phyloP scores from a whole-genome alignment of 2,797 vertebrate genomes.

The Phrynocephalus vlangalii region DNA sequence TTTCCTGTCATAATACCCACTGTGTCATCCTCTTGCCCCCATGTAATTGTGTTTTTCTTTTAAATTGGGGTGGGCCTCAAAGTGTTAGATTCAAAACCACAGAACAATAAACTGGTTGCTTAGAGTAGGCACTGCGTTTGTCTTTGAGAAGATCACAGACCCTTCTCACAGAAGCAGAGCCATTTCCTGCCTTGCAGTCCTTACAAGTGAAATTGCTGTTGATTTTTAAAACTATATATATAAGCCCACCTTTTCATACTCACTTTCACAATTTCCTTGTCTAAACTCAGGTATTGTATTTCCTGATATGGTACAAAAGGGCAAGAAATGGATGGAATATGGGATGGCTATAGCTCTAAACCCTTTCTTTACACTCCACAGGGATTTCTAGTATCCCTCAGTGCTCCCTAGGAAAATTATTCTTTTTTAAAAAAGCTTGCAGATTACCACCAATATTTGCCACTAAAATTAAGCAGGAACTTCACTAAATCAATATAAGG shows the following conservation, averaged over 20 bases:
- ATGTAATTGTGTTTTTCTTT: not conserved
- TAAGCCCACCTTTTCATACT: not conserved
- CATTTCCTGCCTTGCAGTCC: not conserved
- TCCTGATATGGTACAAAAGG: not conserved
- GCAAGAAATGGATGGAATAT: too few species aligned
- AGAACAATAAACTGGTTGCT: not conserved
- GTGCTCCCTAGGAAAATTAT: too few species aligned
- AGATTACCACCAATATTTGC: too few species aligned
- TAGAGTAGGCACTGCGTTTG: not conserved
- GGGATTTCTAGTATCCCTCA: too few species aligned
- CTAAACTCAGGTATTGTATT: not conserved
- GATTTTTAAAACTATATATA: not conserved
- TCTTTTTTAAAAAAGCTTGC: too few species aligned
- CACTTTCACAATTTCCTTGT: not conserved
- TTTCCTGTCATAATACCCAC: conserved; percentile 39
- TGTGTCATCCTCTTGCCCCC: conserved; percentile 27
- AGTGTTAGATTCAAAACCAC: not conserved
- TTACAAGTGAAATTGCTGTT: not conserved
- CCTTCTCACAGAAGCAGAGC: not conserved
- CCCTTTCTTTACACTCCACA: too few species aligned
- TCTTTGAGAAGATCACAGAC: not conserved
- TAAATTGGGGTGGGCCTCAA: not conserved
- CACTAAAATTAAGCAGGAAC: too few species aligned
- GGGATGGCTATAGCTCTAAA: too few species aligned
- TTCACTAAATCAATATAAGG: too few species aligned